A percentile compares a stretch with the other conserved stretches of the same genome.
Conservation (phyloP, 1,140 invertebrate species). For the Drosophila mayri region DNA sequence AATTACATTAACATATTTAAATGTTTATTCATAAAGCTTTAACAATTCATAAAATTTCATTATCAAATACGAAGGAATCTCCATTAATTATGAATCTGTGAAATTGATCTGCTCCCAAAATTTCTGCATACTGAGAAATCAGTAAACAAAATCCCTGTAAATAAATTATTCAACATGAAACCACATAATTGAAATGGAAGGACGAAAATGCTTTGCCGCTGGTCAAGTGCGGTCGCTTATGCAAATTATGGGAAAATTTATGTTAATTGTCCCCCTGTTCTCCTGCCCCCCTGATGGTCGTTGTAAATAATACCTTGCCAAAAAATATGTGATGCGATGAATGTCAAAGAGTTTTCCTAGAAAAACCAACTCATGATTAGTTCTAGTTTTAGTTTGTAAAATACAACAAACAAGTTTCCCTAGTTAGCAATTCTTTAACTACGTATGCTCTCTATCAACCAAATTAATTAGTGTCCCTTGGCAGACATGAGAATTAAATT, state of each 20-base stretch:
- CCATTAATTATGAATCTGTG: neutral
- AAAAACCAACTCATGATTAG: conserved; percentile 27
- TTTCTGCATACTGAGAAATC: neutral
- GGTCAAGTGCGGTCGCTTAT: conserved; percentile 39
- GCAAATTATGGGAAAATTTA: conserved; percentile 29
- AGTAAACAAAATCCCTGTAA: conserved; percentile 20
- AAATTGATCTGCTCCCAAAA: neutral
- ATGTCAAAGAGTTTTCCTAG: conserved; percentile 13
- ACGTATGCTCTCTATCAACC: conserved; percentile 31
- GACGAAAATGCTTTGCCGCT: conserved; percentile 24
- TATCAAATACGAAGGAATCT: neutral
- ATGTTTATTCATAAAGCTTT: neutral
- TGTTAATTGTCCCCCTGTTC: neutral
- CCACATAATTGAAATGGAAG: conserved; percentile 21
- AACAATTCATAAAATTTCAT: conserved; percentile 1
- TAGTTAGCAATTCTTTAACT: conserved; percentile 32
- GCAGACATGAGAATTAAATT: neutral
- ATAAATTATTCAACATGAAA: conserved; percentile 33
- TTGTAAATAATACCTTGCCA: conserved; percentile 33
- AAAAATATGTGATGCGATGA: conserved; percentile 21
- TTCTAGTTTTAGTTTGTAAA: conserved; percentile 38
- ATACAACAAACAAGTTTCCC: conserved; percentile 32
- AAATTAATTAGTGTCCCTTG: neutral
- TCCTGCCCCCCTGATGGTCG: neutral
- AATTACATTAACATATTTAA: neutral